phyloP scores from a whole-genome alignment of 2,888 invertebrate genomes.

The Amiota minor region DNA sequence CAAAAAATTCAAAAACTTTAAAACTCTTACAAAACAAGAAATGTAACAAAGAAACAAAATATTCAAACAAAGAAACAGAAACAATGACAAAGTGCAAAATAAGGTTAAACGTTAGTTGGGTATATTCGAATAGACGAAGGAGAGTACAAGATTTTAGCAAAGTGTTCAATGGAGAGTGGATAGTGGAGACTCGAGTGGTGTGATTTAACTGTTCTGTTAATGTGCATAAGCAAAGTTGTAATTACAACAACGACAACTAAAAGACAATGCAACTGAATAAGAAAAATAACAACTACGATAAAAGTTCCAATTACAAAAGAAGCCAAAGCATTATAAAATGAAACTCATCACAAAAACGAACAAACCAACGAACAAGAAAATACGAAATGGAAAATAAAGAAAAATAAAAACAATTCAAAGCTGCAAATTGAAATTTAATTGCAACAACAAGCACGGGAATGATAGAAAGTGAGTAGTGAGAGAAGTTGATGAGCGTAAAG shows the following conservation, averaged over 20 bases:
- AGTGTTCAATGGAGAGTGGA: not conserved
- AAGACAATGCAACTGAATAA: constrained; percentile 13
- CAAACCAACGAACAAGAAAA: constrained; percentile 19
- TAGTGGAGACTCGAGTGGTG: not conserved
- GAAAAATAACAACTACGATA: constrained; percentile 30
- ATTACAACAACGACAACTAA: constrained; percentile 29
- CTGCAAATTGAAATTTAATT: constrained; percentile 39
- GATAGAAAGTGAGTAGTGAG: not conserved
- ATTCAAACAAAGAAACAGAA: not conserved
- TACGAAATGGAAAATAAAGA: constrained; percentile 47
- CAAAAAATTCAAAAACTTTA: constrained; percentile 17
- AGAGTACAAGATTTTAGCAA: not conserved
- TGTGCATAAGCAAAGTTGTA: constrained; percentile 20
- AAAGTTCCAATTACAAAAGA: constrained; percentile 60
- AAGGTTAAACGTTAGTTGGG: constrained; percentile 21
- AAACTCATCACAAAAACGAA: constrained; percentile 33
- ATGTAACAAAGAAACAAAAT: not conserved
- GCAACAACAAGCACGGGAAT: constrained; percentile 16
- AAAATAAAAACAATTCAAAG: constrained; percentile 43
- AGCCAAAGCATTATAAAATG: constrained; percentile 24
- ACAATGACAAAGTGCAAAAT: not conserved
- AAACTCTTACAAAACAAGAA: constrained; percentile 15
- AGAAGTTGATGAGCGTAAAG: not conserved
- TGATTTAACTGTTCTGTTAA: constrained; percentile 6
- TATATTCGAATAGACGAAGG: not conserved